Percentiles rank a stretch among this genome's conserved stretches.
Conservation (phyloP, 2,113 vertebrate genomes). For the Herpailurus yagouaroundi region DNA sequence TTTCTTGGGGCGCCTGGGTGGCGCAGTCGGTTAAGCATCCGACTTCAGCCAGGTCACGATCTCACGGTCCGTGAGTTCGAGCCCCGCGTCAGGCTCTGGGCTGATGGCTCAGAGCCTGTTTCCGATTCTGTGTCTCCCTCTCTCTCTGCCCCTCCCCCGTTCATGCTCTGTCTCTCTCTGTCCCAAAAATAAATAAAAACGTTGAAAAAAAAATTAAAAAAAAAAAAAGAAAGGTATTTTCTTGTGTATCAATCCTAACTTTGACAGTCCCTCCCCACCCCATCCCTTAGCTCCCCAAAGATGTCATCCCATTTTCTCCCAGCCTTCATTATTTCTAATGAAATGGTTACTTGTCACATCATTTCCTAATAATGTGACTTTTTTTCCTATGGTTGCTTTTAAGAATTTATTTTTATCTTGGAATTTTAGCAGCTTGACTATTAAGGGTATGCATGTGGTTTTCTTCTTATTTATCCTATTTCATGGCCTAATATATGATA, state of each 20-base stretch:
- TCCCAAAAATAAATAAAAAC: too few relatives aligned
- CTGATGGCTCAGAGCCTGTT: too few relatives aligned
- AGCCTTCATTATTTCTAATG: neutral
- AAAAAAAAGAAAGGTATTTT: neutral
- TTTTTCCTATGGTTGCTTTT: neutral
- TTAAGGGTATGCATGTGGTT: neutral
- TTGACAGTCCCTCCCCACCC: neutral
- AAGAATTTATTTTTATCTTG: neutral
- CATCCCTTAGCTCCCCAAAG: neutral
- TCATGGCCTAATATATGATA: too few relatives aligned
- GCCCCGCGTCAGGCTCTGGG: too few relatives aligned
- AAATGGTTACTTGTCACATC: neutral
- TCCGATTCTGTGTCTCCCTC: too few relatives aligned
- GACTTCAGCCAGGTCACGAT: too few relatives aligned
- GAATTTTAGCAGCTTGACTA: neutral
- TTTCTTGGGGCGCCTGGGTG: too few relatives aligned
- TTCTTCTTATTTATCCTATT: neutral
- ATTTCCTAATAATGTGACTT: neutral
- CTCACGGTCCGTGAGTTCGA: too few relatives aligned
- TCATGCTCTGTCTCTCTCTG: too few relatives aligned
- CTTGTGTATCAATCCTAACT: neutral
- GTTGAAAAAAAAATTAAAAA: too few relatives aligned
- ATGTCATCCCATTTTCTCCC: neutral
- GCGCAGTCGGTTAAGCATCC: too few relatives aligned
- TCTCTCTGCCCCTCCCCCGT: too few relatives aligned